Conservation (phyloP, 2,113 vertebrate species). For the Lethenteron camtschaticum region DNA sequence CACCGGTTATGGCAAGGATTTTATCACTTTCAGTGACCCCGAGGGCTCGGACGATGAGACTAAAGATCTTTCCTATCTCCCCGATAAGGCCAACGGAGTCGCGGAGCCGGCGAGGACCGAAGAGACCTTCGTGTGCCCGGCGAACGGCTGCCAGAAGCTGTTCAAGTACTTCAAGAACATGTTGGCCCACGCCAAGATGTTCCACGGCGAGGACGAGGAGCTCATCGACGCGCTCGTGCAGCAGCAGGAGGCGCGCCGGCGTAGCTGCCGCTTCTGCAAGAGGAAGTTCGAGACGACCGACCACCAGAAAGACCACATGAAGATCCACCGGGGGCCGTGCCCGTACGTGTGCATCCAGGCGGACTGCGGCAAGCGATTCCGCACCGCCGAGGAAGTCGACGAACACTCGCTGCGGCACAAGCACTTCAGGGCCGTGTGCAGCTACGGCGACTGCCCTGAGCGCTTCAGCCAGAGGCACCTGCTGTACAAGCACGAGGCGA, state of each 20-base stretch:
- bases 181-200: conserved; percentile 67
- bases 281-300: conserved; percentile 67
- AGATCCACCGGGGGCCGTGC: conserved; percentile 41
- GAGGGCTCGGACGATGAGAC: neutral
- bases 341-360: conserved; percentile 61
- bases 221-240: conserved; percentile 69
- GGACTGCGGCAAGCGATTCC: conserved; percentile 53
- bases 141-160: conserved; percentile 45
- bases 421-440: conserved; percentile 62
- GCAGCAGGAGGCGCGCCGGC: conserved; percentile 64
- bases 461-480: conserved; percentile 73
- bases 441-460: conserved; percentile 59
- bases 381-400: conserved; percentile 52
- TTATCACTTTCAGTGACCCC: neutral
- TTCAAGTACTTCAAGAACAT: conserved; percentile 93
- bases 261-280: conserved; percentile 70
- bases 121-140: conserved; percentile 77
- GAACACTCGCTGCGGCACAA: conserved; percentile 68
- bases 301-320: conserved; percentile 58
- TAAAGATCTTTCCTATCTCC: conserved; percentile 22
- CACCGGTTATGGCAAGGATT: neutral
- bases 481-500: conserved; percentile 85
- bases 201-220: conserved; percentile 48
- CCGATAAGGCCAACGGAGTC: conserved; percentile 18
- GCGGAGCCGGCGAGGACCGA: conserved; percentile 47